These are phyloP conservation scores for Oncopeltus fasciatus DNA, from an alignment of 1,140 invertebrate genomes.

Conservation along the genomic window DNA sequence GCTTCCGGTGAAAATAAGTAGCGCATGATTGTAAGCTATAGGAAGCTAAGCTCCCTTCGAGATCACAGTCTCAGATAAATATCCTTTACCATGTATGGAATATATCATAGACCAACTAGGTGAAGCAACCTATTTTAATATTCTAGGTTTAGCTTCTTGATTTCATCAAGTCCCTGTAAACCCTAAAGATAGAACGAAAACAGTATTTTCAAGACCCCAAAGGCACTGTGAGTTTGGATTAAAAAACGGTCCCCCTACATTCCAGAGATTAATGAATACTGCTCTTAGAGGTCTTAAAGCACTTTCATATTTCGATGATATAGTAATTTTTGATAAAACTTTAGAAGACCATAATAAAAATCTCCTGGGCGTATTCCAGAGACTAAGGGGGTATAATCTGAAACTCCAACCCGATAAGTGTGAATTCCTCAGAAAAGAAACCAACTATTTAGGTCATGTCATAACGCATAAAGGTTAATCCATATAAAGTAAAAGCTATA, in stretches of 20 bases:
- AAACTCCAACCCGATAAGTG: no score
- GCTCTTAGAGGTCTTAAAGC: no score
- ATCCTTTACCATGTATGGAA: not conserved
- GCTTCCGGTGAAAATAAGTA: not conserved
- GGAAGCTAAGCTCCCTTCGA: not conserved
- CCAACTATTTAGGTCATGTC: no score
- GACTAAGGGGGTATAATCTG: no score
- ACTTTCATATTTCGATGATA: no score
- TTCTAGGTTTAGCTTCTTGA: not conserved
- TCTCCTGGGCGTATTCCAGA: no score
- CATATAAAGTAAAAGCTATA: no score
- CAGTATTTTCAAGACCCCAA: not conserved
- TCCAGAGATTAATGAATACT: not conserved
- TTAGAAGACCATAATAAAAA: no score
- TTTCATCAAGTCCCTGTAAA: not conserved
- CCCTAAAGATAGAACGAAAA: not conserved
- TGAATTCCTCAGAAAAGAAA: no score
- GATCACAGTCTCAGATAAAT: not conserved
- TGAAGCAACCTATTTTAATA: not conserved
- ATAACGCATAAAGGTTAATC: no score
- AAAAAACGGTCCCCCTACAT: not conserved
- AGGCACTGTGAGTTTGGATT: not conserved
- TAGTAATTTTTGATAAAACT: no score
- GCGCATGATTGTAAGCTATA: not conserved
- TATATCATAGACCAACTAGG: not conserved